phyloP scores from a whole-genome alignment of 2,888 invertebrate species.

The Athalia circularis region DNA sequence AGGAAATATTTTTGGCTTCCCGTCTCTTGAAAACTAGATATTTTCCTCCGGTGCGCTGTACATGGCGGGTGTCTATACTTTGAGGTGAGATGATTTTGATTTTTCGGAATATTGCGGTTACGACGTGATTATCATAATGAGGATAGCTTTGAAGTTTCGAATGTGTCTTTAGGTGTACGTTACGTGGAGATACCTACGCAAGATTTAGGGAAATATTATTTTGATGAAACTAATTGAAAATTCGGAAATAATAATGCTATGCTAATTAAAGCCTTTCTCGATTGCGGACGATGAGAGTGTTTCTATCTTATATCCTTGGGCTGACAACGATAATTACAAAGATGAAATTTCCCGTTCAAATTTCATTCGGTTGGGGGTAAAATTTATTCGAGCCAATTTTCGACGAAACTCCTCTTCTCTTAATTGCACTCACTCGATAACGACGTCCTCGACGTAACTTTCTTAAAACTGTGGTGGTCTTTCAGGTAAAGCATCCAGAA shows the following conservation, averaged over 20 bases:
- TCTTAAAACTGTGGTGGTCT: constrained; percentile 15
- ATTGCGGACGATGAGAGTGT: not conserved
- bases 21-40: not conserved
- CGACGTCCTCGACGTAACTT: constrained; percentile 14
- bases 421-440: constrained; percentile 39
- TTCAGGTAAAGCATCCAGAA: not conserved
- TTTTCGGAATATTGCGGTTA: too few relatives aligned
- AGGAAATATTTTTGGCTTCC: too few relatives aligned
- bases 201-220: not conserved
- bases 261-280: constrained; percentile 21
- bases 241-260: constrained; percentile 18
- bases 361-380: constrained; percentile 11
- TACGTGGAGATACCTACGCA: not conserved
- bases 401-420: constrained; percentile 19
- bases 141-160: not conserved
- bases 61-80: too few relatives aligned
- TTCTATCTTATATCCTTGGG: constrained; percentile 13
- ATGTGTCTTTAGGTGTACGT: not conserved
- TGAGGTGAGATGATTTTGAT: too few relatives aligned
- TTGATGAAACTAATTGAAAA: constrained; percentile 30
- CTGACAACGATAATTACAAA: constrained; percentile 36
- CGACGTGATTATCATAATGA: too few relatives aligned
- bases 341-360: constrained; percentile 35
- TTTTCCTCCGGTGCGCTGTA: too few relatives aligned
- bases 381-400: constrained; percentile 34